Conservation (phyloP, 2,888 invertebrate species). For the Pollenia angustigena region DNA sequence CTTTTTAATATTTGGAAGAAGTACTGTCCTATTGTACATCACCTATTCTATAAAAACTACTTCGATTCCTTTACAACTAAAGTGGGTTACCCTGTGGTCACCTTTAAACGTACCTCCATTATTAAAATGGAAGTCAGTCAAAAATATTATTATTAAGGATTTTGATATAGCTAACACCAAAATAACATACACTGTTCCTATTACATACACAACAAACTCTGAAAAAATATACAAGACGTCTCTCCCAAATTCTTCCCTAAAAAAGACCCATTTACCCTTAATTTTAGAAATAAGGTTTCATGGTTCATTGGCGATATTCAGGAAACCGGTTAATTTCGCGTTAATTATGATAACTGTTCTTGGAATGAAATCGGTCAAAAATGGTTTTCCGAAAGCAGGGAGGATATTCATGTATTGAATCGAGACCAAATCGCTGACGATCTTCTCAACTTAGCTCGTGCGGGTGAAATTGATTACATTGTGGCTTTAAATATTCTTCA, state of each 20-base stretch:
- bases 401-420: slow-evolving; percentile 87
- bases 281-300: slow-evolving; percentile 2
- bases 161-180: slow-evolving; percentile 73
- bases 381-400: slow-evolving; percentile 74
- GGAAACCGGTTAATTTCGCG: slow-evolving; percentile 85
- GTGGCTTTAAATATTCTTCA: slow-evolving; percentile 88
- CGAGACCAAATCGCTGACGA: slow-evolving; percentile 93
- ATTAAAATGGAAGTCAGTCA: slow-evolving; percentile 77
- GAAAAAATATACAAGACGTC: slow-evolving; percentile 77
- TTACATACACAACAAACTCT: slow-evolving; percentile 17
- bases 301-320: slow-evolving; percentile 82
- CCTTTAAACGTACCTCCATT: slow-evolving; percentile 81
- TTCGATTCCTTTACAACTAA: slow-evolving; percentile 87
- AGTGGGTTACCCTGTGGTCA: slow-evolving; percentile 83
- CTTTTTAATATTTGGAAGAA: slow-evolving; percentile 85
- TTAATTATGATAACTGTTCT: slow-evolving; percentile 80
- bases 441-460: slow-evolving; percentile 89
- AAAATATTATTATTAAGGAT: slow-evolving; percentile 79
- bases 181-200: slow-evolving; percentile 78
- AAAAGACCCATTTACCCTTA: background rate
- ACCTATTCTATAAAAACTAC: slow-evolving; percentile 77
- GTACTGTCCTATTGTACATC: slow-evolving; percentile 77
- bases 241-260: slow-evolving; percentile 78
- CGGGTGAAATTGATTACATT: slow-evolving; percentile 86
- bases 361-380: slow-evolving; percentile 85